Base-by-base conservation (phyloP, 2,888 invertebrate species). In the Prosopocoilus inquinatus region DNA sequence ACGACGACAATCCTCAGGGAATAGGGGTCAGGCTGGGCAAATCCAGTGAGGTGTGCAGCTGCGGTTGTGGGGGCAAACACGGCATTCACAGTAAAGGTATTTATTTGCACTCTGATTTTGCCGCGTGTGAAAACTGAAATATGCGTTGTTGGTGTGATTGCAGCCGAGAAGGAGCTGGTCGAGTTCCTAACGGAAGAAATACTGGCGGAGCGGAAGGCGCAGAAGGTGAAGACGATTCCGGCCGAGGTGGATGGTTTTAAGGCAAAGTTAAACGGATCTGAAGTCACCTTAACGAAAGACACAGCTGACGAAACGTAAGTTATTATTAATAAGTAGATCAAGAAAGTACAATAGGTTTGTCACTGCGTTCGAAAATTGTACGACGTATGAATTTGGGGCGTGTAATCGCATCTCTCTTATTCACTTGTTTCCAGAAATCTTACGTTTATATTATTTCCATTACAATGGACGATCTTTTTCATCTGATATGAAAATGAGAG, bases 121-220 rank as follows among this genome's bases (percentile, higher is more conserved):
- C 15, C 28, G 45, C n/a, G 16, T 20, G 35, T 38, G 1, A 16
- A 16, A 38, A n/a, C 5, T n/a, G n/a, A 20, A 5, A 2, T 36
- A 38, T 13, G 11, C 15, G 16, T 15, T 35, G n/a, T 11, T 51
- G n/a, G 15, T 43, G 28, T 11, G 5, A 20, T 43, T 55, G 15
- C 50, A 94, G 93, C 90, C 67, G 94, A 94, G 74, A 83, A 87
- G 63, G 94, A 94, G 71, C 80, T 98, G 47, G 89, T 92, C 0
- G 92, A 94, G 72, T 97, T 96, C 73, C 79, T 98, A 20, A 88
- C 90, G 1, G 94, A 97, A 70, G 97, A 98, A 80, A 96, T 98
- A 60, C 82, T 90, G 20, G 90, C 93, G 0, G 97, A 97, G 75
- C 88, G 90, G 65, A 91, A 93, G 72, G 85, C 90, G 2, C 89